Evolutionary conservation across 2,797 vertebrate genomes (phyloP).

Genomic region (Eulemur albifrons): DNA sequence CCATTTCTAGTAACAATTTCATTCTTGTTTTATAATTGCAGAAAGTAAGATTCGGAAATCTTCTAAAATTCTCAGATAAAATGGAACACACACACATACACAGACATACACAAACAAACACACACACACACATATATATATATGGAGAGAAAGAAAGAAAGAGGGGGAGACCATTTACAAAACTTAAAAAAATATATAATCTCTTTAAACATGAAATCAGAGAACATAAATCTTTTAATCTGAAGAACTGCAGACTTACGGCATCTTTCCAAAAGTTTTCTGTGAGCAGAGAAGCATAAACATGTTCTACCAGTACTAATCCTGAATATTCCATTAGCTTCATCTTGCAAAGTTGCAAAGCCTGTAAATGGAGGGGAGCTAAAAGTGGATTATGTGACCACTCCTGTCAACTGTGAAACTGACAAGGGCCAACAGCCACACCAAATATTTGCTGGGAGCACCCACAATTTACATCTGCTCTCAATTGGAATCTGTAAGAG

Average conservation of each 20-base stretch:
- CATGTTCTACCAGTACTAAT: background rate
- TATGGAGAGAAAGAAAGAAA: too few relatives aligned
- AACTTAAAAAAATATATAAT: background rate
- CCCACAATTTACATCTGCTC: background rate
- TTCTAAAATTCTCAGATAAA: background rate
- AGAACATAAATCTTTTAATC: background rate
- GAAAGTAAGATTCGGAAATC: background rate
- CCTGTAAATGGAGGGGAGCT: background rate
- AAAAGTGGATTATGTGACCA: background rate
- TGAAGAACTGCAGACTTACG: background rate
- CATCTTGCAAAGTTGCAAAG: background rate
- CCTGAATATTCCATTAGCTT: background rate
- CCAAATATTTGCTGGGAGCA: background rate
- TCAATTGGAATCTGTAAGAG: background rate
- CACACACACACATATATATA: too few relatives aligned
- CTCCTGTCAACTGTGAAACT: background rate
- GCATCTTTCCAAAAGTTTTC: background rate
- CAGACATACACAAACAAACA: fast-evolving
- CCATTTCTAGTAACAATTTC: background rate
- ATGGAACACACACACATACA: background rate
- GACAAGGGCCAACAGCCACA: background rate
- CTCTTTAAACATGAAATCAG: background rate
- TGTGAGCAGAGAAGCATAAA: background rate
- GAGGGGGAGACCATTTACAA: background rate
- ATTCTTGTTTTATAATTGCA: background rate